A percentile compares a stretch with the other conserved stretches of the same genome.
Conservation (phyloP, 1,140 invertebrate genomes). For the Calephelis virginiensis region DNA sequence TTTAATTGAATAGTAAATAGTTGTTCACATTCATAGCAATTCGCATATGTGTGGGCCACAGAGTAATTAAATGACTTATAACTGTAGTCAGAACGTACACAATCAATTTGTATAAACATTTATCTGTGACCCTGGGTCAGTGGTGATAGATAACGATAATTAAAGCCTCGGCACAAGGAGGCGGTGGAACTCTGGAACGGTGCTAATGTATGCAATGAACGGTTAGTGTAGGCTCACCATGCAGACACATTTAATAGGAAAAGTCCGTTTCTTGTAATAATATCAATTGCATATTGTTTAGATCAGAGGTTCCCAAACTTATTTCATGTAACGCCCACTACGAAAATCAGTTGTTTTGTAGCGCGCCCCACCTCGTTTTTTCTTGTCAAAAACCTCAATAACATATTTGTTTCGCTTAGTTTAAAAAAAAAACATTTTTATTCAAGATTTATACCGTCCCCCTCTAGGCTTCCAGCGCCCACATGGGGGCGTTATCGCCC, state of each 20-base stretch:
- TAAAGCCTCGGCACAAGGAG: constrained; percentile 31
- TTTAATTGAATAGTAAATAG: constrained; percentile 1
- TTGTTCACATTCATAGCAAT: constrained; percentile 3
- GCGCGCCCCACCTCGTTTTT: no score
- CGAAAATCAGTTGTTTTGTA: no score
- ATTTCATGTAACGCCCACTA: no score
- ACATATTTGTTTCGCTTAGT: no score
- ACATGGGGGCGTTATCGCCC: no score
- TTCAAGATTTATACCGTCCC: no score
- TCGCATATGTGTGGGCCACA: constrained; percentile 14
- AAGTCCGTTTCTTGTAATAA: neutral
- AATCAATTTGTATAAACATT: constrained; percentile 40
- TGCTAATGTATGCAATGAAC: constrained; percentile 30
- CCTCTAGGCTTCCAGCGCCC: no score
- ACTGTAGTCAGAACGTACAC: constrained; percentile 32
- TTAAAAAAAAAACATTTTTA: no score
- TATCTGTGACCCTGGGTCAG: constrained; percentile 38
- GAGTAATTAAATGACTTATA: constrained; percentile 22
- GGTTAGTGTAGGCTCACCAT: constrained; percentile 14
- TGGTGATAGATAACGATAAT: constrained; percentile 39
- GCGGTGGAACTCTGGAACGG: constrained; percentile 28
- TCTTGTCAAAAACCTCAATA: no score
- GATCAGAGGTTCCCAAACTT: no score
- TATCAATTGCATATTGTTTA: no score
- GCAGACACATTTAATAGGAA: neutral